A percentile compares a stretch with the other conserved stretches of the same genome.
Evolutionary conservation across 2,888 invertebrate genomes (phyloP).

Genomic region (Drosophila incognita): DNA sequence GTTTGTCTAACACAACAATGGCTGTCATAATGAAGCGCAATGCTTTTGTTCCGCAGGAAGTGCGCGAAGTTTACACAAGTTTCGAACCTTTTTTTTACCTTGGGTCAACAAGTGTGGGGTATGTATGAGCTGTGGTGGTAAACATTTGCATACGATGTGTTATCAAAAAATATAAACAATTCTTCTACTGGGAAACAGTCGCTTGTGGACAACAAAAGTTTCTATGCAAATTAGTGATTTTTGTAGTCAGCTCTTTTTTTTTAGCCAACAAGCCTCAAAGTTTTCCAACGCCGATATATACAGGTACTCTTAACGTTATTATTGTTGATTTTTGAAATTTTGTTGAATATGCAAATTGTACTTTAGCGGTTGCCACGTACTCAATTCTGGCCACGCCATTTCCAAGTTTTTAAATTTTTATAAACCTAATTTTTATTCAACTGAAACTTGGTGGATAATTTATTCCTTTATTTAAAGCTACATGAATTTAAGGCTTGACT

Average conservation of each 20-base stretch:
- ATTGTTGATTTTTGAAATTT: conserved; percentile 33
- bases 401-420: conserved; percentile 33
- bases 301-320: conserved; percentile 13
- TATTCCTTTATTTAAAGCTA: conserved; percentile 43
- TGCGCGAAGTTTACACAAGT: conserved; percentile 33
- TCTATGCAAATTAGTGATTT: conserved; percentile 65
- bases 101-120: conserved; percentile 39
- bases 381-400: conserved; percentile 38
- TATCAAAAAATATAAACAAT: conserved; percentile 57
- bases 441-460: conserved; percentile 22
- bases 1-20: conserved; percentile 59
- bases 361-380: conserved; percentile 34
- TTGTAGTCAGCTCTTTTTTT: conserved; percentile 4
- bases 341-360: conserved; percentile 69
- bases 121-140: conserved; percentile 3
- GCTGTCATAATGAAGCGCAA: conserved; percentile 65
- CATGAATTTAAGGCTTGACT: conserved; percentile 34
- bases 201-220: conserved; percentile 27
- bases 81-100: conserved; percentile 44
- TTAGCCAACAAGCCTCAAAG: conserved; percentile 40
- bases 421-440: conserved; percentile 22
- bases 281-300: conserved; percentile 27
- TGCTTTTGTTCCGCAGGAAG: conserved; percentile 55
- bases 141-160: conserved; percentile 68
- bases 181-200: conserved; percentile 17